Evolutionary conservation across 2,888 invertebrate species (phyloP).

Genomic region (Sphaeridia pumilis): DNA sequence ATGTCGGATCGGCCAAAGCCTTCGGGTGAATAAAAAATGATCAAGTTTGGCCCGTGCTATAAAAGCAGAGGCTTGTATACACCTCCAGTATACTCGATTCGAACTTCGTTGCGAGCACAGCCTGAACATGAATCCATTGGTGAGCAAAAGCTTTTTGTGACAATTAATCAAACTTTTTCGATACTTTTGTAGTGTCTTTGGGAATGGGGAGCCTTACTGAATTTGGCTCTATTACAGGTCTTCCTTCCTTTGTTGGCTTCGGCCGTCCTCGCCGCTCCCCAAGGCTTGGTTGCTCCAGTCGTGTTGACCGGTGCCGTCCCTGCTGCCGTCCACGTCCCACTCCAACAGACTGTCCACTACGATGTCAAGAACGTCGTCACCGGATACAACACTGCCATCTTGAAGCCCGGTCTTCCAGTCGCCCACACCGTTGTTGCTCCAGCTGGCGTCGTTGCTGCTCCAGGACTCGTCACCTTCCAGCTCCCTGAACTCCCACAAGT

Average conservation of each 20-base stretch:
- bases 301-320: constrained; percentile 4
- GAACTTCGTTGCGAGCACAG: constrained; percentile 8
- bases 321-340: constrained; percentile 17
- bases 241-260: constrained; percentile 31
- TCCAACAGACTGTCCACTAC: constrained; percentile 36
- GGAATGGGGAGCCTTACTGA: too few relatives aligned
- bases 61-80: constrained; percentile 4
- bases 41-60: constrained; percentile 2
- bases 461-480: constrained; percentile 4
- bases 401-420: constrained; percentile 37
- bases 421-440: constrained; percentile 11
- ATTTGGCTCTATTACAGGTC: constrained; percentile 14
- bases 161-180: background rate
- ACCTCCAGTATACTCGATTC: constrained; percentile 9
- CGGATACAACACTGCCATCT: constrained; percentile 38
- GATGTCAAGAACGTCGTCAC: constrained; percentile 39
- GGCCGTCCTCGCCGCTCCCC: constrained; percentile 23
- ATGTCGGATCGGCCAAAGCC: too few relatives aligned
- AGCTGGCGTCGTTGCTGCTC: constrained; percentile 10
- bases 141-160: constrained; percentile 14
- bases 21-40: background rate
- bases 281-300: constrained; percentile 8
- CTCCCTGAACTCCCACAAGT: background rate
- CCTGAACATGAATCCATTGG: constrained; percentile 30
- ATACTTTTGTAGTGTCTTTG: background rate